Conservation (phyloP, 92 coral and sea anemone species). For the Actinernus sp. region DNA sequence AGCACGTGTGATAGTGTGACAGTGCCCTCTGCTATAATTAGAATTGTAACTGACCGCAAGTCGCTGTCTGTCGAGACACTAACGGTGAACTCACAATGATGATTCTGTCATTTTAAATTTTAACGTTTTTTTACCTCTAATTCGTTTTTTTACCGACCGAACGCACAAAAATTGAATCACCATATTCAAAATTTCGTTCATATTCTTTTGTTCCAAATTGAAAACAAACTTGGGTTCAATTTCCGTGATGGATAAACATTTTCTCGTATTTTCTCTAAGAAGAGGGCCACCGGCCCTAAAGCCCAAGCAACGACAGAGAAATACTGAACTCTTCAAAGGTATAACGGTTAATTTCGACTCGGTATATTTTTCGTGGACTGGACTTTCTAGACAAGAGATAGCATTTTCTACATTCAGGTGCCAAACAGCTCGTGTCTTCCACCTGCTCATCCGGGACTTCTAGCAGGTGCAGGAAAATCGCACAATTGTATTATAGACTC, state of each 20-base stretch:
- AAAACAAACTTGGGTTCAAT: too few relatives aligned
- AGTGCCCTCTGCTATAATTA: not conserved
- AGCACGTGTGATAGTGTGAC: not conserved
- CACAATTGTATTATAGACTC: constrained; percentile 8
- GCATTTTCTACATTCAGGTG: constrained; percentile 20
- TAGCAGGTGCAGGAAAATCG: constrained; percentile 41
- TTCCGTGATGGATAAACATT: too few relatives aligned
- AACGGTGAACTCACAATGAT: constrained; percentile 39
- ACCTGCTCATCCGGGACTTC: constrained; percentile 85
- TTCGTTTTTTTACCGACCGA: too few relatives aligned
- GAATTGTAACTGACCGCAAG: constrained; percentile 9
- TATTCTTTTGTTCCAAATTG: too few relatives aligned
- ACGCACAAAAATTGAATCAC: too few relatives aligned
- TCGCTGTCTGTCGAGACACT: constrained; percentile 31
- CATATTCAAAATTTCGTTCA: too few relatives aligned
- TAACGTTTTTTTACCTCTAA: too few relatives aligned
- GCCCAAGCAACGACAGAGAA: too few relatives aligned
- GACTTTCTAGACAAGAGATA: constrained; percentile 7
- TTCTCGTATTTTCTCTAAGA: too few relatives aligned
- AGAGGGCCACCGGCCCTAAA: too few relatives aligned
- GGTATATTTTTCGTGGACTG: constrained; percentile 9
- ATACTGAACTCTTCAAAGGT: constrained; percentile 4
- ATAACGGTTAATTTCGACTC: too few relatives aligned
- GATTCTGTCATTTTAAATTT: too few relatives aligned
- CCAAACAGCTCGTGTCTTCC: constrained; percentile 26